Conservation (phyloP, 1,140 invertebrate species). For the Lasioglossum baleicum region DNA sequence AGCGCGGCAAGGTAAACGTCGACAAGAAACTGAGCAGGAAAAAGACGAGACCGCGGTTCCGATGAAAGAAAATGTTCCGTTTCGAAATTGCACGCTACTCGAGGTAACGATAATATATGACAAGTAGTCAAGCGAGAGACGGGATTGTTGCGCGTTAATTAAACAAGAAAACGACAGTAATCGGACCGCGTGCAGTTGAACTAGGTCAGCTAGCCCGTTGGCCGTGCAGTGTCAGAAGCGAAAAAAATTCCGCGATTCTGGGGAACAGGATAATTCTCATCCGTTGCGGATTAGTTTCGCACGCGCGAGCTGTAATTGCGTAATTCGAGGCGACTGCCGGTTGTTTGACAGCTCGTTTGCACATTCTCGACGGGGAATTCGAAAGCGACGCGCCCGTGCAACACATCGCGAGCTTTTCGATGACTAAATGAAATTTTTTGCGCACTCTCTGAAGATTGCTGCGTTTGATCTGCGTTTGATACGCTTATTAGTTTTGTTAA, state of each 20-base stretch:
- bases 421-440: too few relatives aligned
- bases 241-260: background rate
- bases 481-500: too few relatives aligned
- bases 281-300: background rate
- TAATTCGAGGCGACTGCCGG: background rate
- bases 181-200: background rate
- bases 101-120: background rate
- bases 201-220: too few relatives aligned
- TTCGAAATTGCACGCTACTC: background rate
- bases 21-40: too few relatives aligned
- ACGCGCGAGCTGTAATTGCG: background rate
- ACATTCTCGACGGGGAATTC: background rate
- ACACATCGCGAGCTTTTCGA: too few relatives aligned
- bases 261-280: background rate
- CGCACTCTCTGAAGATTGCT: too few relatives aligned
- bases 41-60: too few relatives aligned
- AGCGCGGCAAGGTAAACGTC: too few relatives aligned
- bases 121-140: background rate
- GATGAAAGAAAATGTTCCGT: too few relatives aligned
- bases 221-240: too few relatives aligned
- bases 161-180: background rate
- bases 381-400: too few relatives aligned
- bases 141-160: background rate
- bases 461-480: too few relatives aligned
- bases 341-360: constrained; percentile 9